Conservation (phyloP, 2,888 invertebrate species). For the Drosophila buzzatii region DNA sequence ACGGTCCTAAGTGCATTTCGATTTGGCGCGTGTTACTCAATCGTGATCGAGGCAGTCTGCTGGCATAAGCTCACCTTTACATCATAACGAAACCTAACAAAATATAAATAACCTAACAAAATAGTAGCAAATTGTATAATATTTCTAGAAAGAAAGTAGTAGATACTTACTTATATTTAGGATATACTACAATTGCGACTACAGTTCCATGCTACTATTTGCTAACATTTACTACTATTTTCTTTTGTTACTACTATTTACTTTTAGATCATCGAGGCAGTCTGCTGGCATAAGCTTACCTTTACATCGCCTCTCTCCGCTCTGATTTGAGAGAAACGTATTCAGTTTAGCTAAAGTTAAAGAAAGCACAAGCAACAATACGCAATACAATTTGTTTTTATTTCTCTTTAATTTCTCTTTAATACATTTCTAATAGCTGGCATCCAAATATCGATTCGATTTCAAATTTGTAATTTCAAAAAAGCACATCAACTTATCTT, state of each 20-base stretch:
- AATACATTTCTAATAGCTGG: constrained; percentile 40
- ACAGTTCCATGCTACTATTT: background rate
- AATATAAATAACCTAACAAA: too few relatives aligned
- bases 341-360: background rate
- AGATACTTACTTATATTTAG: too few relatives aligned
- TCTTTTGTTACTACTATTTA: too few relatives aligned
- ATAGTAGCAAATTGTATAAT: too few relatives aligned
- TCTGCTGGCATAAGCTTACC: background rate
- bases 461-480: constrained; percentile 30
- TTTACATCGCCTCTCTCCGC: background rate
- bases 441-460: constrained; percentile 13
- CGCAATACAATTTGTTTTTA: constrained; percentile 12
- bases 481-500: constrained; percentile 46
- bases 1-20: too few relatives aligned
- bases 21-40: too few relatives aligned
- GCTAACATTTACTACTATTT: background rate
- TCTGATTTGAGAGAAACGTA: background rate
- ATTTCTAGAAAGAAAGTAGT: too few relatives aligned
- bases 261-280: too few relatives aligned
- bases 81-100: too few relatives aligned
- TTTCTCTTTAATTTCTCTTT: background rate
- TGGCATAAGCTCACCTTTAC: too few relatives aligned
- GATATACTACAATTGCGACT: too few relatives aligned
- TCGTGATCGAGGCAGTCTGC: too few relatives aligned
- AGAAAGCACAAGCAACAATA: background rate